Conservation (phyloP, 2,113 vertebrate genomes). For the Zapus hudsonius region DNA sequence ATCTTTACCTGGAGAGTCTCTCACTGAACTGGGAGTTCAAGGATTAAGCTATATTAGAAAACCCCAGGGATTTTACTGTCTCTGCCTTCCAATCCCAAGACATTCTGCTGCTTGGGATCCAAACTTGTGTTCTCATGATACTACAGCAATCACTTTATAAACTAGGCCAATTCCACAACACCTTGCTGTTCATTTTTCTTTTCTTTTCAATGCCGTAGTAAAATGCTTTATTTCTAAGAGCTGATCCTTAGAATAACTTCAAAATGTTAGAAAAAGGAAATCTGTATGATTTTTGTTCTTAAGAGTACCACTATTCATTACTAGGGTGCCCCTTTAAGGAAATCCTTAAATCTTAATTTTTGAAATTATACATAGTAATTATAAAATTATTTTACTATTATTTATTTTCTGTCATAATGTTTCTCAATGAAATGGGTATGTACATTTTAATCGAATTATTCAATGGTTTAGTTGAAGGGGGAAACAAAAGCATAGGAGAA, state of each 20-base stretch:
- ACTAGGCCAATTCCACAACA: no score
- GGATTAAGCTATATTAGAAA: no score
- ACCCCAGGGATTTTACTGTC: no score
- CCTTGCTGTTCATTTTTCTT: no score
- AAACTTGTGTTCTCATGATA: no score
- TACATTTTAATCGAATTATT: neutral
- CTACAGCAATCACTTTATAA: no score
- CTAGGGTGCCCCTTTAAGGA: slow-evolving; percentile 22
- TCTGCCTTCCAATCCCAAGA: no score
- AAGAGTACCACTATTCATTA: neutral
- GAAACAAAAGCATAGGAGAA: no score
- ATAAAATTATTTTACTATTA: neutral
- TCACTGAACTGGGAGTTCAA: no score
- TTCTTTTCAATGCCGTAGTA: neutral
- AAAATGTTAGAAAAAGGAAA: slow-evolving; percentile 7
- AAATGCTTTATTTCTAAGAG: neutral
- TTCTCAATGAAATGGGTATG: neutral
- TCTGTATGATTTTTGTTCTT: neutral
- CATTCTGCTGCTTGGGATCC: no score
- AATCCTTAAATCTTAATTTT: neutral
- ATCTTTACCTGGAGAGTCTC: no score
- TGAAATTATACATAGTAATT: neutral
- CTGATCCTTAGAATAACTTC: neutral
- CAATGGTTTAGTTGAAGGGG: no score
- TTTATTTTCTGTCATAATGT: neutral